Evolutionary conservation across 2,888 invertebrate genomes (phyloP), one percentile per base, ranked within the genome.

Genomic region (Phengaris alcon): DNA sequence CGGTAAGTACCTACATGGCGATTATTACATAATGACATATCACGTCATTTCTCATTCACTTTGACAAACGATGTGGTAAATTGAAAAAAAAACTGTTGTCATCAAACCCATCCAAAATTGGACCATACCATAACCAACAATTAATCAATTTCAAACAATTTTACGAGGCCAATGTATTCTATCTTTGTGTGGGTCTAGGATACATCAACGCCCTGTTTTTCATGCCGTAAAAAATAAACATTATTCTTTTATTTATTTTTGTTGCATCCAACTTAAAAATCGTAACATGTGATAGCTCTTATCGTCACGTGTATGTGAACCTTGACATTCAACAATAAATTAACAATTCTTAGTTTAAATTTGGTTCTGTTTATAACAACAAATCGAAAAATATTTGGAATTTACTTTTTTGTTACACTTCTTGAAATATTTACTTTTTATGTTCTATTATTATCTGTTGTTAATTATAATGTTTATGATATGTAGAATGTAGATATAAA

Each of bases 111-210:
- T 84, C 86, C 86, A 85, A 89, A 90, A 90, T 90, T 88, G 86
- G 85, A 86, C 84, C 82, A 78, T 81, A 82, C 82, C 82, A 83
- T 80, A 85, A 86, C 87, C 84, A 80, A 88, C 88, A 90, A 93
- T 93, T 93, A 92, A 93, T 93, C 92, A 93, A 91, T 91, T 89
- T 84, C 80, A 84, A 88, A 91, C 88, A 90, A 90, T 90, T 90
- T 90, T 87, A 88, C 84, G 84, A 86, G 87, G 83, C 83, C 81
- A 82, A 79, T 85, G 81, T 87, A 90, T 90, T 90, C 88, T 86
- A 85, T 85, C 91, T 89, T 90, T 89, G 93, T 91, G 93, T 93
- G 93, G 92, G 92, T 91, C 92, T 85, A 84, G 85, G 85, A 79
- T 83, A 83, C 84, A 88, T 88, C 88, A 86, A 86, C 89, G 88